These are phyloP conservation scores for Acipenser ruthenus DNA, from an alignment of 2,797 vertebrate genomes.

Conservation along the genomic window DNA sequence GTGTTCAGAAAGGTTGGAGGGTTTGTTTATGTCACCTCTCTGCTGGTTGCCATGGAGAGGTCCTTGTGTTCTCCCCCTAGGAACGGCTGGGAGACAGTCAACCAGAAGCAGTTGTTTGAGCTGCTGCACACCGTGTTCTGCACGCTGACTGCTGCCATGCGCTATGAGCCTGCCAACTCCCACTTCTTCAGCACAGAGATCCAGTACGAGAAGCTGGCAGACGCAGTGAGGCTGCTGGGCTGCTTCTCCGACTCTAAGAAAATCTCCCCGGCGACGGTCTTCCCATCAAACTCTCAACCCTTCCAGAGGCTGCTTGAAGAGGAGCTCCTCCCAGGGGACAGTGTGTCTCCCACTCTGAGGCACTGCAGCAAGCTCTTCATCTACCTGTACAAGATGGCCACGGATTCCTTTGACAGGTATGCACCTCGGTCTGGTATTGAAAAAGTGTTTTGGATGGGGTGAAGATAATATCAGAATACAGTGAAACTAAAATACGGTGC, in stretches of 20 bases:
- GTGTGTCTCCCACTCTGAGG: slow-evolving; percentile 76
- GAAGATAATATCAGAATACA: too few species aligned
- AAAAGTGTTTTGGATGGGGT: too few species aligned
- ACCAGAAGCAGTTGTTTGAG: slow-evolving; percentile 91
- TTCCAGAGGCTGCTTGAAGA: slow-evolving; percentile 93
- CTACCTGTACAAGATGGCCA: slow-evolving; percentile 95
- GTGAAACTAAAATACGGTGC: too few species aligned
- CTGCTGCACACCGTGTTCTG: slow-evolving; percentile 88
- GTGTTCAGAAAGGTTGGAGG: slow-evolving; percentile 95
- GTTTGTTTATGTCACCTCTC: slow-evolving; percentile 91
- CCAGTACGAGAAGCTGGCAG: slow-evolving; percentile 95
- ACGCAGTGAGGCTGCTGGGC: slow-evolving; percentile 88
- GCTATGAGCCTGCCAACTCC: slow-evolving; percentile 94
- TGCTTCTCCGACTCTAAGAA: slow-evolving; percentile 92
- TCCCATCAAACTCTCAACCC: slow-evolving; percentile 84
- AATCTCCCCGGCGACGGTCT: slow-evolving; percentile 68
- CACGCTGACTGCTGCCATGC: slow-evolving; percentile 95
- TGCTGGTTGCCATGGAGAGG: slow-evolving; percentile 93
- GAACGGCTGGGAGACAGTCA: slow-evolving; percentile 86
- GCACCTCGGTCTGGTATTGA: slow-evolving; percentile 16
- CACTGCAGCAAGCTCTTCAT: slow-evolving; percentile 97
- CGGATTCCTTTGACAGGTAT: slow-evolving; percentile 97
- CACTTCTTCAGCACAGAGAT: slow-evolving; percentile 96
- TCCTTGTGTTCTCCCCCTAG: slow-evolving; percentile 77
- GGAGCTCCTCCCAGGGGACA: slow-evolving; percentile 66